phyloP scores from a whole-genome alignment of 2,888 invertebrate species.

The Escarpia spicata region DNA sequence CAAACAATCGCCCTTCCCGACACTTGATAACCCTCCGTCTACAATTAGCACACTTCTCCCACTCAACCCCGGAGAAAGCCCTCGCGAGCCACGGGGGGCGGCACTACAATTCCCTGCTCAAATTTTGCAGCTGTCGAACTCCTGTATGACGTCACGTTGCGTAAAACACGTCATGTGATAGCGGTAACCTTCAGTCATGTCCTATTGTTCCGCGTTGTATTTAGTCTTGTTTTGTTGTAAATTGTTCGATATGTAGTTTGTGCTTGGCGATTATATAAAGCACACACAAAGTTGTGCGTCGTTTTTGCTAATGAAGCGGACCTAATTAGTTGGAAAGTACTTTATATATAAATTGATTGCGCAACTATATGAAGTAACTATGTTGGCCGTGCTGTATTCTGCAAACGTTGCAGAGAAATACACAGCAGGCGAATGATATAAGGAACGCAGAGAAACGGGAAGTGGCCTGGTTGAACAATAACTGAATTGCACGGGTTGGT shows the following conservation, averaged over 20 bases:
- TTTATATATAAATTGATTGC: neutral
- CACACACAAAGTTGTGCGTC: neutral
- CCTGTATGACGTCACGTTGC: neutral
- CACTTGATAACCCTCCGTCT: conserved; percentile 4
- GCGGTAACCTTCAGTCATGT: neutral
- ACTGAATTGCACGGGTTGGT: no score
- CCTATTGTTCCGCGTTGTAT: neutral
- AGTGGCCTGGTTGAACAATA: no score
- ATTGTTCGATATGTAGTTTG: neutral
- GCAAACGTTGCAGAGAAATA: neutral
- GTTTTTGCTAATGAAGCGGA: neutral
- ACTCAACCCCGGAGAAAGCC: neutral
- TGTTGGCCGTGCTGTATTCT: neutral
- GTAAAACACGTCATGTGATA: neutral
- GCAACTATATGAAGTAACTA: neutral
- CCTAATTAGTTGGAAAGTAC: neutral
- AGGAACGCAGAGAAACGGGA: no score
- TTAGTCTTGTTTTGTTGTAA: neutral
- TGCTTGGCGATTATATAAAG: neutral
- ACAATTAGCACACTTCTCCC: neutral
- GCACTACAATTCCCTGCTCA: neutral
- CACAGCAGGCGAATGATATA: no score
- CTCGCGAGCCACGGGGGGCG: neutral
- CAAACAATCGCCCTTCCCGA: neutral
- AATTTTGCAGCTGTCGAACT: neutral